Conservation (phyloP, 2,113 vertebrate genomes). For the Ailurus styani region DNA sequence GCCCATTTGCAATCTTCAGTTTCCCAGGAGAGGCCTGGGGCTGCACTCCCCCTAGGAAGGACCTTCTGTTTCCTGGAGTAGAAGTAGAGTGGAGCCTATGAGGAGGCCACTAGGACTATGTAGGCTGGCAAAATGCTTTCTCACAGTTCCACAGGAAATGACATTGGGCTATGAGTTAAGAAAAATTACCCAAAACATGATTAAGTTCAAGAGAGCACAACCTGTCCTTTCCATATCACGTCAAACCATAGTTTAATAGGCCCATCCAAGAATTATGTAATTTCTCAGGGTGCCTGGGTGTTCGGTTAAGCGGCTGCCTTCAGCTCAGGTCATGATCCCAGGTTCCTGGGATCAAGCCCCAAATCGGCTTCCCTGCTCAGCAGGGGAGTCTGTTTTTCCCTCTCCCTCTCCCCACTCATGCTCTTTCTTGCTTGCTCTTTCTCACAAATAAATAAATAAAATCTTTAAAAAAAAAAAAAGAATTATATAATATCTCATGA, state of each 20-base stretch:
- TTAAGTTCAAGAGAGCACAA: background rate
- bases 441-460: background rate
- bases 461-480: background rate
- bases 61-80: background rate
- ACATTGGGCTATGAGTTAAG: background rate
- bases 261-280: background rate
- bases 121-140: constrained; percentile 5
- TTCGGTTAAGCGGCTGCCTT: background rate
- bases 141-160: background rate
- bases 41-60: background rate
- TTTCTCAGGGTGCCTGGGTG: background rate
- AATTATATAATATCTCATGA: background rate
- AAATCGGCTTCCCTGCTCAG: background rate
- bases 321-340: background rate
- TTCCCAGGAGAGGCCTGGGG: background rate
- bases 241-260: background rate
- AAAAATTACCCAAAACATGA: background rate
- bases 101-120: background rate
- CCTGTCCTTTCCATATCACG: background rate
- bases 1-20: background rate
- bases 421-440: background rate
- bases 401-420: background rate
- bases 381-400: background rate
- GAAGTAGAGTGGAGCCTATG: background rate
- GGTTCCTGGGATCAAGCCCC: background rate